phyloP scores from a whole-genome alignment of 2,797 vertebrate genomes.

The Halcyon smyrnensis region DNA sequence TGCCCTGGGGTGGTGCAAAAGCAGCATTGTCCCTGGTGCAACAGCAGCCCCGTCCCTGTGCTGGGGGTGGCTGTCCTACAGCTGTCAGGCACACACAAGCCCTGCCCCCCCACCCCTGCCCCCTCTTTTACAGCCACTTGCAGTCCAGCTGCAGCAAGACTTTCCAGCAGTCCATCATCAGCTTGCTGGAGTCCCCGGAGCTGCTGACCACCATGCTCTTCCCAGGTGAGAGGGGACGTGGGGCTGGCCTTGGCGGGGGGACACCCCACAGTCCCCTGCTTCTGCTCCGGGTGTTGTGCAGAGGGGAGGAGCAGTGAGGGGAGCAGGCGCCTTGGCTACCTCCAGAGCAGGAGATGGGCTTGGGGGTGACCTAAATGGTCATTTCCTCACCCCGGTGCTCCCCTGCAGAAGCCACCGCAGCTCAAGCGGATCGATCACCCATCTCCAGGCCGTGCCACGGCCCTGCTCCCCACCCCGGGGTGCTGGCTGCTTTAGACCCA shows the following conservation, averaged over 20 bases:
- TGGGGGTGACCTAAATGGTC: neutral
- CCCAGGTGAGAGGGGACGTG: slow-evolving; percentile 81
- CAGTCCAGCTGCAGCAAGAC: slow-evolving; percentile 90
- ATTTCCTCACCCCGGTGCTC: neutral
- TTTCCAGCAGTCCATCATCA: slow-evolving; percentile 90
- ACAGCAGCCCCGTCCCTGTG: neutral
- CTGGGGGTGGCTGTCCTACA: neutral
- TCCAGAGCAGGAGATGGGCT: neutral
- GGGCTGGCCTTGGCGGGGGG: neutral
- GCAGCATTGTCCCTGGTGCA: neutral
- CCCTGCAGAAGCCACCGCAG: neutral
- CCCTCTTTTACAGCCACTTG: slow-evolving; percentile 82
- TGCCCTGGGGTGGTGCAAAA: neutral
- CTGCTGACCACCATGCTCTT: slow-evolving; percentile 92
- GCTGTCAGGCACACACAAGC: rapidly evolving
- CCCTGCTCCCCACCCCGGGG: rapidly evolving
- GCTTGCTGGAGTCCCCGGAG: slow-evolving; percentile 90
- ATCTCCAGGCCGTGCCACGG: neutral
- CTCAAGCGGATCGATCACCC: neutral
- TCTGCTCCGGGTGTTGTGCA: neutral
- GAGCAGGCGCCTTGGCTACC: neutral
- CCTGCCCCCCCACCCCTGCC: neutral
- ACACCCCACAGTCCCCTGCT: neutral
- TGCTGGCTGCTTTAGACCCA: neutral
- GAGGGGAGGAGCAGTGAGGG: neutral